Base-by-base conservation (phyloP, 2,888 invertebrate genomes). In the Cordylochernes scorpioides region DNA sequence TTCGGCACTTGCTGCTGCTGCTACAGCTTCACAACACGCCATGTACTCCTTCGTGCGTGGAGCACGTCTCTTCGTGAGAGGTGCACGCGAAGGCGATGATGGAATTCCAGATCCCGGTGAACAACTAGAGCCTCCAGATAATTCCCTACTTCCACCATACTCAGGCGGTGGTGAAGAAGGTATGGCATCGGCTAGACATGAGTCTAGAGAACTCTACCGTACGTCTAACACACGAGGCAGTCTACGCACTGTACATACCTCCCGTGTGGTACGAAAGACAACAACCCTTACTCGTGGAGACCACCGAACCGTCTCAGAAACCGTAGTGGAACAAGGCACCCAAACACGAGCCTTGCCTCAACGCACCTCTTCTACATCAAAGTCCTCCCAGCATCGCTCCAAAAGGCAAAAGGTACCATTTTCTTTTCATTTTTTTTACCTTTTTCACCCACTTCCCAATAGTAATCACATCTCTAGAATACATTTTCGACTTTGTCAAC, bases 281-380 rank as follows among this genome's bases (percentile, higher is more conserved):
- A 82, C 80, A 18, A 80, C 80, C 3, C 52, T 82, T 42, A 73
- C 75, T 38, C 63, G 78, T 10, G 80, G 77, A 22, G 78, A 80
- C 51, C 77, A 80, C 51, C 65, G 38, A 28, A 17, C 30, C 28
- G 27, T 36, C 8, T 14, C 15, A 4, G 27, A 27, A 10, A n/a
- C 27, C 15, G 16, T 18, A 9, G 15, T 15, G 17, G 33, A 31
- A 22, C 26, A 38, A 28, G 29, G 25, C 12, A 25, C 25, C 14
- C 25, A 25, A 25, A 25, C 25, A 2, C 10, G n/a, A 25, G 25
- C 25, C 3, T 16, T 25, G 5, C 25, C 25, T 13, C n/a, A 14
- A 25, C n/a, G 25, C n/a, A 12, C 12, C 21, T n/a, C 9, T n/a
- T 2, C 21, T 2, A 19, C 21, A n/a, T 19, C 21, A n/a, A 19